A percentile compares a stretch with the other conserved stretches of the same genome.
These are phyloP conservation scores for Cataglyphis hispanica DNA, from an alignment of 1,140 invertebrate genomes.

Conservation along the genomic window DNA sequence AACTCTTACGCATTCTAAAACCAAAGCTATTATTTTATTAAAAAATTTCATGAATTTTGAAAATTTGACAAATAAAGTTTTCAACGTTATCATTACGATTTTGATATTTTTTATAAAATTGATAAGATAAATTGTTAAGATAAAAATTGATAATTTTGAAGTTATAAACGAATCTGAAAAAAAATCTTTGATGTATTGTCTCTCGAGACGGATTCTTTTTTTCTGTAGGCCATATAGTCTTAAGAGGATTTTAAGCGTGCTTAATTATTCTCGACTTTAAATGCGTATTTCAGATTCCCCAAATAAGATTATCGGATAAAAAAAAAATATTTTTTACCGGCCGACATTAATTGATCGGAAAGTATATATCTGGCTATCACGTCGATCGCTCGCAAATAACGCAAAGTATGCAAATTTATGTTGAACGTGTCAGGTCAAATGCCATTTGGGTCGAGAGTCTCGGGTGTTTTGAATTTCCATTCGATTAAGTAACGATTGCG, in stretches of 20 bases:
- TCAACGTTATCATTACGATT: neutral
- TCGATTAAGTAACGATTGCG: conserved; percentile 77
- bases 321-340: conserved; percentile 78
- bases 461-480: conserved; percentile 81
- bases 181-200: no score
- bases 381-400: conserved; percentile 74
- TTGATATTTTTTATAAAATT: neutral
- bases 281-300: conserved; percentile 69
- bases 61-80: no score
- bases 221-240: neutral
- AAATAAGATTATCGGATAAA: conserved; percentile 78
- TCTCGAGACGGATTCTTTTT: neutral
- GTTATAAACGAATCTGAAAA: neutral
- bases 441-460: conserved; percentile 75
- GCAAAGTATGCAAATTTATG: conserved; percentile 82
- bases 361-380: conserved; percentile 30
- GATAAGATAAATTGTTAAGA: neutral
- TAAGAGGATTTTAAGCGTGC: neutral
- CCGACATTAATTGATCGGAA: conserved; percentile 74
- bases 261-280: conserved; percentile 64
- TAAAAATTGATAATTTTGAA: neutral
- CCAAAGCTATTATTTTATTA: no score
- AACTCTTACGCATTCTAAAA: no score
- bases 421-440: conserved; percentile 76
- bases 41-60: no score